Evolutionary conservation across 2,888 invertebrate species (phyloP), one percentile per base, ranked within the genome.

Genomic region (Thymelicus sylvestris): DNA sequence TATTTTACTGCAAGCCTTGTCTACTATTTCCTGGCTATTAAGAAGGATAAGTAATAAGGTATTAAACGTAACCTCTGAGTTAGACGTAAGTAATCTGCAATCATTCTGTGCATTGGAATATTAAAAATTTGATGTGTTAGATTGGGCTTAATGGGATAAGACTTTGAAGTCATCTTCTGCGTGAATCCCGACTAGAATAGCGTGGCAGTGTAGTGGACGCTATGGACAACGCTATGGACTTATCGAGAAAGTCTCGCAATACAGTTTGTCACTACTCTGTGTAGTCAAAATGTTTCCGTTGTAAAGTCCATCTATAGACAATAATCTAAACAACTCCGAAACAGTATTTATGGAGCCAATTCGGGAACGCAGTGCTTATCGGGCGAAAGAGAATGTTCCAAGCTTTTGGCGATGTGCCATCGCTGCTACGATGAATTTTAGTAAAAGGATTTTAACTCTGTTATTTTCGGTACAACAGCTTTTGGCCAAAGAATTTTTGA

Each of bases 331-430:
- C 59, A 59, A 66, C 60, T 59, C 59, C 19, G 60, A 39, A 67
- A 38, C 47, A 19, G 60, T 67, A 67, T 67, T 67, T 67, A 67
- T 67, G n/a, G 59, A 67, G 48, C 60, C 59, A 50, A 67, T 67
- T 50, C 48, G 60, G 66, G 60, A 67, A 67, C 60, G 48, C 50
- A 67, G 60, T 67, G 66, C 66, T 67, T 67, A 67, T 67, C 66
- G 60, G 66, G 10, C 41, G 59, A 66, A 59, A 67, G 66, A 60
- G 66, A 60, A 67, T 67, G 66, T 12, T 48, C 60, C 48, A 48
- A 50, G 38, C 38, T 48, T 59, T 67, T 67, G 66, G 66, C 66
- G 60, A 59, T 38, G 57, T 47, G 66, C 66, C 66, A 67, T 66
- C 66, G 44, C 55, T 38, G 48, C 60, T 48, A n/a, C 60, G 48